phyloP scores from a whole-genome alignment of 2,888 invertebrate species.

The Apomyelois bistriatella region DNA sequence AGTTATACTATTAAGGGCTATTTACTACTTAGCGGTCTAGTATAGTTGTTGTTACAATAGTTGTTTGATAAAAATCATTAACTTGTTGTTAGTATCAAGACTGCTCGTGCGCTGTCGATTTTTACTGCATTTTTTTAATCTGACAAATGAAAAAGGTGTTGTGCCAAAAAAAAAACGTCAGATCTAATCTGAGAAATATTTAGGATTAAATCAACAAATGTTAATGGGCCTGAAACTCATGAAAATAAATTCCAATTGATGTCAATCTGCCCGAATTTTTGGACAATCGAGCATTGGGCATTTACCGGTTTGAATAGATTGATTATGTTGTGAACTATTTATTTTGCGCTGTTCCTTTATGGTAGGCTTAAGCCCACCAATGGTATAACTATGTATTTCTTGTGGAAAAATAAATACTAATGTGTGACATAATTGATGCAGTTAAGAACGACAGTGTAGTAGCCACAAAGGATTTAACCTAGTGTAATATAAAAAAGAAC shows the following conservation, averaged over 20 bases:
- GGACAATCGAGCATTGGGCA: too few species aligned
- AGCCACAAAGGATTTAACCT: slow-evolving; percentile 7
- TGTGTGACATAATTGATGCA: too few species aligned
- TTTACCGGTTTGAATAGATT: too few species aligned
- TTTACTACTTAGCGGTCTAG: slow-evolving; percentile 43
- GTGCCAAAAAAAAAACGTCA: not conserved
- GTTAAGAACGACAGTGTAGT: too few species aligned
- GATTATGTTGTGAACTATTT: too few species aligned
- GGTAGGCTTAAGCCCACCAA: too few species aligned
- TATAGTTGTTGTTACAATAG: slow-evolving; percentile 59
- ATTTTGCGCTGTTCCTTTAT: too few species aligned
- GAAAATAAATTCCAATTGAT: not conserved
- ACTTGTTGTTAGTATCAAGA: slow-evolving; percentile 53
- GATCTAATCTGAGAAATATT: too few species aligned
- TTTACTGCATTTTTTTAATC: not conserved
- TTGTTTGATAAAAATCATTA: slow-evolving; percentile 47
- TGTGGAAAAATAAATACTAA: too few species aligned
- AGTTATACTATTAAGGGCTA: slow-evolving; percentile 15
- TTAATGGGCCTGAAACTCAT: not conserved
- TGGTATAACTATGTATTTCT: too few species aligned
- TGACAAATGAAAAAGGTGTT: not conserved
- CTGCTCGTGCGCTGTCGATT: slow-evolving; percentile 12
- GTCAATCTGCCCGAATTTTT: too few species aligned
- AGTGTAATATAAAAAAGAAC: slow-evolving; percentile 24
- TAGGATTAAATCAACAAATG: too few species aligned